These are phyloP conservation scores for Naso thynnoides DNA, from an alignment of 2,797 vertebrate species.

Conservation along the genomic window DNA sequence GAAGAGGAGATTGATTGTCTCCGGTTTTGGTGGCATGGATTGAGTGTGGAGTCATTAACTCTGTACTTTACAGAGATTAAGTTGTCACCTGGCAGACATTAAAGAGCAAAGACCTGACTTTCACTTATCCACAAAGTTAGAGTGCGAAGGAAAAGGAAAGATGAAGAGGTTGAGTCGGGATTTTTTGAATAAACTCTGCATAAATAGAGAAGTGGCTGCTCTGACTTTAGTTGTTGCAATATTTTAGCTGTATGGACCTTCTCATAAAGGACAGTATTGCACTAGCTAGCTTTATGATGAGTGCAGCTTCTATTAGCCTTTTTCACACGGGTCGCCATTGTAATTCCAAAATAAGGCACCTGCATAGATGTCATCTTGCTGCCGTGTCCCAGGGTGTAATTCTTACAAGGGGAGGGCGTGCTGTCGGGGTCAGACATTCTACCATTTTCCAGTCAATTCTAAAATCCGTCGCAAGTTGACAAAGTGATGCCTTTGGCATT, in stretches of 20 bases:
- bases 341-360: no score
- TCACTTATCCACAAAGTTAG: conserved; percentile 54
- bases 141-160: conserved; percentile 33
- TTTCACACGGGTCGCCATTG: no score
- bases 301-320: neutral
- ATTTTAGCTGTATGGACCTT: neutral
- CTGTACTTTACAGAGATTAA: conserved; percentile 78
- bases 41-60: conserved; percentile 77
- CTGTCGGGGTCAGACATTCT: no score
- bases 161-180: conserved; percentile 16
- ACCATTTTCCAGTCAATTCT: no score
- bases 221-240: neutral
- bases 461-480: no score
- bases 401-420: no score
- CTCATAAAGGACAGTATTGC: conserved; percentile 1
- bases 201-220: conserved; percentile 15
- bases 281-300: neutral
- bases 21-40: conserved; percentile 65
- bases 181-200: conserved; percentile 36
- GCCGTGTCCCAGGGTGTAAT: no score
- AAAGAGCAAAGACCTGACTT: conserved; percentile 61
- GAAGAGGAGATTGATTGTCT: conserved; percentile 69
- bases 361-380: no score
- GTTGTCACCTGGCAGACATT: conserved; percentile 75
- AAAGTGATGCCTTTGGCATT: no score